Evolutionary conservation across 1,140 invertebrate genomes (phyloP), one percentile per base, ranked within the genome.

Genomic region (Drosophila dunni): DNA sequence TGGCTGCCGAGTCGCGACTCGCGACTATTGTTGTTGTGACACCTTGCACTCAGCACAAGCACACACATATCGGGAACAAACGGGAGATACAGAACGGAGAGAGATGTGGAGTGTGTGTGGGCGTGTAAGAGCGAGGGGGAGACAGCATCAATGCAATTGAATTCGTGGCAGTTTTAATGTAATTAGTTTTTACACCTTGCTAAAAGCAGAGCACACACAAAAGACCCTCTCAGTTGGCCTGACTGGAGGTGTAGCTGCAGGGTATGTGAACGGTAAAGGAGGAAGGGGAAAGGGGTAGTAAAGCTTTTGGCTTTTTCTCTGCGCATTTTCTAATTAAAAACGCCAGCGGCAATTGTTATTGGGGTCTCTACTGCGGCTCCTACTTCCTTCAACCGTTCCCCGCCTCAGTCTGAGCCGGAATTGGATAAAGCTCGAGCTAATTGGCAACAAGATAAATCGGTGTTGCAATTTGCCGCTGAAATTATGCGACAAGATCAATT

Each of bases 161-260:
- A 86, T 88, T 86, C 84, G 83, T 86, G 83, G 83, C 83, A 88
- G 84, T 86, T 86, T 86, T 86, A 86, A 86, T 86, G 84, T 86
- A 86, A 86, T 86, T 86, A 88, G 83, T 86, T 86, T 86, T 86
- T 83, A 86, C 83, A 86, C 83, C 83, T 86, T 89, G 79, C 83
- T 24, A 70, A 29, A 74, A 73, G 82, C 76, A 75, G 64, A 69
- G 17, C 56, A 50, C 57, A 61, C 56, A 29, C 62, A 29, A 54
- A 54, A 54, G 33, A 13, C 13, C 13, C 29, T 4, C 40, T 8
- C 50, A 3, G 11, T n/a, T 13, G 20, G 11, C 20, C 29, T 10
- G 8, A 20, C n/a, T 24, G 2, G 1, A n/a, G 11, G 48, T 10
- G 20, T 1, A 6, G 46, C 11, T 2, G 6, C 7, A 9, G 15